phyloP scores from a whole-genome alignment of 2,113 vertebrate species.

The Hippoglossus stenolepis region DNA sequence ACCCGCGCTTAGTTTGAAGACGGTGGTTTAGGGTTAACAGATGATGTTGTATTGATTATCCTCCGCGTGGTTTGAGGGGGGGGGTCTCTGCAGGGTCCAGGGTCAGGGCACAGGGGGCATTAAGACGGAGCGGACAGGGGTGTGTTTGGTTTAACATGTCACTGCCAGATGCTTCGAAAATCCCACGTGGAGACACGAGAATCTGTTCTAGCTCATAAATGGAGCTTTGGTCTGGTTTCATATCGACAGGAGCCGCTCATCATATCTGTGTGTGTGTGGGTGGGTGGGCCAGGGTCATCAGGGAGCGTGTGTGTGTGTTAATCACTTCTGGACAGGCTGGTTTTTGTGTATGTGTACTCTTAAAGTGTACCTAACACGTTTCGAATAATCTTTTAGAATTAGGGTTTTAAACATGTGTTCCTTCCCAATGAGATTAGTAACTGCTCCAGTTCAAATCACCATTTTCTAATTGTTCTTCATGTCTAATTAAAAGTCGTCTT shows the following conservation, averaged over 20 bases:
- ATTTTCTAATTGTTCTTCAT: no score
- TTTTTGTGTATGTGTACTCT: no score
- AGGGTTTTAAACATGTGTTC: no score
- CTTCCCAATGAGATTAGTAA: no score
- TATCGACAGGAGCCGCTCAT: constrained; percentile 29
- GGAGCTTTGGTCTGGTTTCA: constrained; percentile 35
- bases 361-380: no score
- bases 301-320: background rate
- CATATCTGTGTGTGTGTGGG: background rate
- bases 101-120: constrained; percentile 27
- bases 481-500: no score
- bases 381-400: no score
- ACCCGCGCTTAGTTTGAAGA: background rate
- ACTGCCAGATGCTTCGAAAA: constrained; percentile 50
- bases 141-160: constrained; percentile 63
- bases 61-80: background rate
- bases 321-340: no score
- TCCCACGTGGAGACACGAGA: constrained; percentile 45
- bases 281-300: no score
- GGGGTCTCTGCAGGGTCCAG: background rate
- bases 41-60: constrained; percentile 60
- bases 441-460: no score
- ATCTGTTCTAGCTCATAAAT: constrained; percentile 19
- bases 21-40: constrained; percentile 5
- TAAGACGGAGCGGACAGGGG: background rate